Percentiles rank a stretch among this genome's conserved stretches.
Conservation (phyloP, 1,140 invertebrate species). For the Nephotettix cincticeps region DNA sequence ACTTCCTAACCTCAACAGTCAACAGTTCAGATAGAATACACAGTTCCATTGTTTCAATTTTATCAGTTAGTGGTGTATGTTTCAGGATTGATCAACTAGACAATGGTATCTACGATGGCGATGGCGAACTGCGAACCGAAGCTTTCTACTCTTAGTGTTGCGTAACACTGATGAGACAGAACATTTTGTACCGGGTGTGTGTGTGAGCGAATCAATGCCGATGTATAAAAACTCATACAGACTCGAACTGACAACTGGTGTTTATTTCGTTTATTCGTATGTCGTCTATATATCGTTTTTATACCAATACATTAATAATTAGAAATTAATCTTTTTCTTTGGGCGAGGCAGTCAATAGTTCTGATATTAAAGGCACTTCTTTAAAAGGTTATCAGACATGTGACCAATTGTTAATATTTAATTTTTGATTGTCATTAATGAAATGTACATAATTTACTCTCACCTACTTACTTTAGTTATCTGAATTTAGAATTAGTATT, state of each 20-base stretch:
- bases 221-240: not conserved
- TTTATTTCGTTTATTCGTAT: not conserved
- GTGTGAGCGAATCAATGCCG: not conserved
- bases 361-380: not conserved
- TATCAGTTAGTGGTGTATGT: not conserved
- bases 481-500: no score
- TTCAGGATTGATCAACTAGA: not conserved
- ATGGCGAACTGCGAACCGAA: not conserved
- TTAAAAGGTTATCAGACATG: no score
- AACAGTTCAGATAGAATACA: no score
- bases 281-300: slow-evolving; percentile 4
- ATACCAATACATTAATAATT: not conserved
- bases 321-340: not conserved
- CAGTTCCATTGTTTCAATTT: no score
- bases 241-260: not conserved
- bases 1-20: no score
- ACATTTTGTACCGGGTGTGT: not conserved
- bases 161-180: not conserved
- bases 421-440: no score
- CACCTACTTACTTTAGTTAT: no score
- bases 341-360: not conserved
- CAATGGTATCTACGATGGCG: not conserved
- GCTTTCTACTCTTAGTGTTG: not conserved
- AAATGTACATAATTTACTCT: no score
- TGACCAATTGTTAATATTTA: no score